Percentiles rank a stretch among this genome's conserved stretches.
Conservation (phyloP, 2,797 vertebrate species). For the Lophius americanus region DNA sequence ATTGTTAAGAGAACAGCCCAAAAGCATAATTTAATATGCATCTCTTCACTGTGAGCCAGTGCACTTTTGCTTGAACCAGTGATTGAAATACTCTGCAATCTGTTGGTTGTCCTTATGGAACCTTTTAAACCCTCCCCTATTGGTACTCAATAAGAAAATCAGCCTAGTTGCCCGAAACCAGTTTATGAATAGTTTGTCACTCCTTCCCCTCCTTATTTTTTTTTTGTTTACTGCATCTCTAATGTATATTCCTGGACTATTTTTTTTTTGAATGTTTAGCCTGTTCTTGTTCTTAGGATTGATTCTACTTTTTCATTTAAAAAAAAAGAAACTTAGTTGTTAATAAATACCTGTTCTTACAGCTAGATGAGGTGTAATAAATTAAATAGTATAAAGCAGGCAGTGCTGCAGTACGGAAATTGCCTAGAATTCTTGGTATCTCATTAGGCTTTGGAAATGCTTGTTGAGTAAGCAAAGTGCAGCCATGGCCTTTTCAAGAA, state of each 20-base stretch:
- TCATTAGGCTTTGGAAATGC: slow-evolving; percentile 49
- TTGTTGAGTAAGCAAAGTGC: slow-evolving; percentile 28
- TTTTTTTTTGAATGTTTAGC: not conserved
- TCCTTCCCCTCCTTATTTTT: slow-evolving; percentile 31
- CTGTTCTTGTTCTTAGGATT: too few relatives aligned
- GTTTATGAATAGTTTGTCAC: slow-evolving; percentile 20
- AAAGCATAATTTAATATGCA: slow-evolving; percentile 50
- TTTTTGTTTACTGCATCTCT: slow-evolving; percentile 29
- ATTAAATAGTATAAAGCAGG: slow-evolving; percentile 12
- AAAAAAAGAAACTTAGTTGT: not conserved
- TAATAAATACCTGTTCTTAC: slow-evolving; percentile 16
- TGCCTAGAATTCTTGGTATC: slow-evolving; percentile 52
- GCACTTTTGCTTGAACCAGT: slow-evolving; percentile 40
- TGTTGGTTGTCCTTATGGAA: slow-evolving; percentile 12
- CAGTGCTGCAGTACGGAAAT: slow-evolving; percentile 32
- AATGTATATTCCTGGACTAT: not conserved
- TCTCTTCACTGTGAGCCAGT: slow-evolving; percentile 43
- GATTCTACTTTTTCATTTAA: too few relatives aligned
- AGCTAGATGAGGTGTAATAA: slow-evolving; percentile 18
- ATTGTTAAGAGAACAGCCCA: slow-evolving; percentile 40
- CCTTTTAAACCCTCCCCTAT: slow-evolving; percentile 43
- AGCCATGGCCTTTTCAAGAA: slow-evolving; percentile 64
- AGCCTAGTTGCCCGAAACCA: slow-evolving; percentile 43
- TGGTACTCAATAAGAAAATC: slow-evolving; percentile 45
- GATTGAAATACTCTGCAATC: slow-evolving; percentile 38